A percentile compares a stretch with the other conserved stretches of the same genome.
Evolutionary conservation across 2,113 vertebrate species (phyloP).

Genomic region (Leuciscus idus): DNA sequence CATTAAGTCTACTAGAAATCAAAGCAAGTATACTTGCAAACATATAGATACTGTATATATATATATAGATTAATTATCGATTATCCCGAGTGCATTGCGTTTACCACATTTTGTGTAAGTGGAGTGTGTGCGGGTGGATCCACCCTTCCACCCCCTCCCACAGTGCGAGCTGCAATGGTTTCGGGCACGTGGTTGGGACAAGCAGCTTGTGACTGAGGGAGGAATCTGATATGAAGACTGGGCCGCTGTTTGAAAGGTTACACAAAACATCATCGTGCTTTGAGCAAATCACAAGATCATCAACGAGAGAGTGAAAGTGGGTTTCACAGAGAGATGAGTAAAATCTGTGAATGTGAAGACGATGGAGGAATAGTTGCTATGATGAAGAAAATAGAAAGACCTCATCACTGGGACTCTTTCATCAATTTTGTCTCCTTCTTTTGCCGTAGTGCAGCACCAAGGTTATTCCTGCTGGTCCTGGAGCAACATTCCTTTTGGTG

Average conservation of each 20-base stretch:
- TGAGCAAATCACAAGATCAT: constrained; percentile 79
- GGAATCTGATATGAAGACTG: constrained; percentile 66
- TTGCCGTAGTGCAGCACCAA: neutral
- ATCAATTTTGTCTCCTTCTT: neutral
- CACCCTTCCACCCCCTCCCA: neutral
- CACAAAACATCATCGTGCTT: constrained; percentile 71
- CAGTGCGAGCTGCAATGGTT: constrained; percentile 49
- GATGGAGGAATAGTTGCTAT: constrained; percentile 1
- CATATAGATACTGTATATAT: neutral
- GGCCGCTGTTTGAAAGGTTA: constrained; percentile 75
- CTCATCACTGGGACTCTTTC: neutral
- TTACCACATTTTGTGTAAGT: neutral
- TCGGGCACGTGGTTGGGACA: constrained; percentile 70
- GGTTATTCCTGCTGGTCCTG: constrained; percentile 4
- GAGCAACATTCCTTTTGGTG: neutral
- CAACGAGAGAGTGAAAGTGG: constrained; percentile 36
- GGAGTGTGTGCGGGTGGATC: neutral
- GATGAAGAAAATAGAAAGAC: neutral
- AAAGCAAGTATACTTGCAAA: no score
- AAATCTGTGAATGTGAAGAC: neutral
- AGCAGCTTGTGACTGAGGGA: constrained; percentile 77
- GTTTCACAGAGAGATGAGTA: neutral
- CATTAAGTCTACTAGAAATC: neutral
- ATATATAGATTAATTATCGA: neutral
- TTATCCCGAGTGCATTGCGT: neutral